A percentile compares a stretch with the other conserved stretches of the same genome.
Evolutionary conservation across 1,140 invertebrate genomes (phyloP).

Genomic region (Eubasilissa regina): DNA sequence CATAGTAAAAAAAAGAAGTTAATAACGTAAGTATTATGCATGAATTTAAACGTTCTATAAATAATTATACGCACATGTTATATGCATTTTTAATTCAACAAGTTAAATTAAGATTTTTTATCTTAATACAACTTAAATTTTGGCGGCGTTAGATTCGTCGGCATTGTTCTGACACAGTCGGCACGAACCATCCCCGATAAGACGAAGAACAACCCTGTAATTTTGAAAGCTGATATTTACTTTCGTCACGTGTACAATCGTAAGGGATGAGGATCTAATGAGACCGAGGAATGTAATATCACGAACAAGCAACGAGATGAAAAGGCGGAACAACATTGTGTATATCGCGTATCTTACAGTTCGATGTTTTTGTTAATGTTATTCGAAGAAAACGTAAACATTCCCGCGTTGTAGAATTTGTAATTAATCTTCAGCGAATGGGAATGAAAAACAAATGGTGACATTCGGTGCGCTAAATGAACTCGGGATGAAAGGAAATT

Average conservation of each 20-base stretch:
- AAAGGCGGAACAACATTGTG: conserved; percentile 1
- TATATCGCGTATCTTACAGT: conserved; percentile 23
- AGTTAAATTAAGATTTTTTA: no score
- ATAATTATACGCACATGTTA: no score
- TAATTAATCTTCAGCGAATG: conserved; percentile 45
- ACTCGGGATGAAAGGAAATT: conserved; percentile 31
- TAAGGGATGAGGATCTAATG: conserved; percentile 50
- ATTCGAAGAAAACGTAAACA: conserved; percentile 44
- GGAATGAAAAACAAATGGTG: conserved; percentile 37
- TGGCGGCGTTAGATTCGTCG: neutral
- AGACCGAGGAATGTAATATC: conserved; percentile 58
- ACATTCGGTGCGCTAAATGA: conserved; percentile 34
- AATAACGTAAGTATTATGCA: no score
- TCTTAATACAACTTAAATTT: no score
- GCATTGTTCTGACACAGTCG: neutral
- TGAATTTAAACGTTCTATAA: no score
- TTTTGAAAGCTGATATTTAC: conserved; percentile 54
- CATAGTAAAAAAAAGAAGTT: no score
- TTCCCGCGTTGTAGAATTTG: conserved; percentile 33
- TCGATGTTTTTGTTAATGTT: conserved; percentile 41
- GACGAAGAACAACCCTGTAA: conserved; percentile 38
- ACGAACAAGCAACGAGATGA: conserved; percentile 20
- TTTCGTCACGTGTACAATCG: conserved; percentile 53
- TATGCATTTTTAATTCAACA: no score
- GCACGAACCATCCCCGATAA: neutral